Evolutionary conservation across 2,113 vertebrate species (phyloP), one percentile per base, ranked within the genome.

Genomic region (Pomatorhinus ruficollis): DNA sequence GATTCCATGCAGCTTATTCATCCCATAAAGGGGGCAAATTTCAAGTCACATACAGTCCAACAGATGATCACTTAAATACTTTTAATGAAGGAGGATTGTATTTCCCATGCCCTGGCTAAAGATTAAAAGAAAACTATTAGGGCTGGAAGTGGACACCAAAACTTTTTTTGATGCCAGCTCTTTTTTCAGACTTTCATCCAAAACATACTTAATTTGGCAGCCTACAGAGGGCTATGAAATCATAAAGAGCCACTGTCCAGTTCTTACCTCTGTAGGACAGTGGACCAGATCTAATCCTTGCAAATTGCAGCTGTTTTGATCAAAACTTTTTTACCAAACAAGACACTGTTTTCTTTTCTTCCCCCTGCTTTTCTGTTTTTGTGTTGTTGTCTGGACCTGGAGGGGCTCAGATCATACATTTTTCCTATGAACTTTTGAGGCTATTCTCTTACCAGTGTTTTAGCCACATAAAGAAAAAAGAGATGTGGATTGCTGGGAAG

Each of bases 201-300:
- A 97, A 97, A 97, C 90, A 96, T 93, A 83, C 78, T 98, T 95
- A 96, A 52, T 83, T 97, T 97, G 97, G 95, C 96, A 96, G 57
- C 53, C 69, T 96, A 33, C 18, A 89, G 75, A 90, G 37, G 35
- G 44, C 84, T 94, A 72, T 94, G 90, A 97, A 97, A 83, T 94
- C 93, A 97, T 90, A 90, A 82, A 75, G 63, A 95, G 54, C 68
- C 90, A 92, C 82, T 83, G 90, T 97, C 87, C 78, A 95, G 35
- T 77, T 87, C 79, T 92, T 97, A 95, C 89, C 78, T 95, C 93
- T 93, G 27, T 33, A 83, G 83, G 87, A 95, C 92, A 94, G 84
- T 85, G 68, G 83, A 96, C 91, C 82, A 96, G 81, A 97, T 77
- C 78, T 83, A 96, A 93, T 85, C 83, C 79, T 78, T 93, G 69